Conservation (phyloP, 2,888 invertebrate species). For the Dynastes maya region DNA sequence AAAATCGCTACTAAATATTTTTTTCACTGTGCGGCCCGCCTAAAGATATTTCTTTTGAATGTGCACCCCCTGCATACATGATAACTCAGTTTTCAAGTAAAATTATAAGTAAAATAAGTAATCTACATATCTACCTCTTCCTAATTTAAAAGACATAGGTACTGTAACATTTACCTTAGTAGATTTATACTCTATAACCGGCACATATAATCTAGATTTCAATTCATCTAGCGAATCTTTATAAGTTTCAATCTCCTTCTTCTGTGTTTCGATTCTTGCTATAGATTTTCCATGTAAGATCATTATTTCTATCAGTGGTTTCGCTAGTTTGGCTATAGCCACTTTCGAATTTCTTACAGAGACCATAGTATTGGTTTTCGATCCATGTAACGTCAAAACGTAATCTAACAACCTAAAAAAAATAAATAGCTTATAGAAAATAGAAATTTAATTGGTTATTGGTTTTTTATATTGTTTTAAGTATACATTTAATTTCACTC, state of each 20-base stretch:
- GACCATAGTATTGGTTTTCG: constrained; percentile 62
- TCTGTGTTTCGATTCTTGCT: constrained; percentile 54
- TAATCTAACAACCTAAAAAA: constrained; percentile 35
- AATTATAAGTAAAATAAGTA: too few species aligned
- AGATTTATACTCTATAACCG: constrained; percentile 2
- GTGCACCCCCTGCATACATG: too few species aligned
- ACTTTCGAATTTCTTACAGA: constrained; percentile 65
- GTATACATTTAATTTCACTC: too few species aligned
- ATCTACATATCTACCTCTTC: too few species aligned
- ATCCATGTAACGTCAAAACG: constrained; percentile 56
- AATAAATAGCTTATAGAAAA: not conserved
- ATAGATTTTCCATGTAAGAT: constrained; percentile 65
- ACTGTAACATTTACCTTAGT: not conserved
- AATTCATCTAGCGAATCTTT: constrained; percentile 13
- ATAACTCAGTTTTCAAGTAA: too few species aligned
- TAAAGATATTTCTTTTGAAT: too few species aligned
- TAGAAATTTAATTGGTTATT: not conserved
- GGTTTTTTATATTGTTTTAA: too few species aligned
- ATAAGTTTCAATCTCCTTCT: not conserved
- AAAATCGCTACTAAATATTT: too few species aligned
- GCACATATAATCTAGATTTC: constrained; percentile 4
- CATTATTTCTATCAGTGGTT: constrained; percentile 65
- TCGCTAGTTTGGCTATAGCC: constrained; percentile 62
- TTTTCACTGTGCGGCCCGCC: too few species aligned
- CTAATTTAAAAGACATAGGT: too few species aligned